Evolutionary conservation across 1,140 invertebrate genomes (phyloP), one percentile per base, ranked within the genome.

Genomic region (Drosophila kurseongensis): DNA sequence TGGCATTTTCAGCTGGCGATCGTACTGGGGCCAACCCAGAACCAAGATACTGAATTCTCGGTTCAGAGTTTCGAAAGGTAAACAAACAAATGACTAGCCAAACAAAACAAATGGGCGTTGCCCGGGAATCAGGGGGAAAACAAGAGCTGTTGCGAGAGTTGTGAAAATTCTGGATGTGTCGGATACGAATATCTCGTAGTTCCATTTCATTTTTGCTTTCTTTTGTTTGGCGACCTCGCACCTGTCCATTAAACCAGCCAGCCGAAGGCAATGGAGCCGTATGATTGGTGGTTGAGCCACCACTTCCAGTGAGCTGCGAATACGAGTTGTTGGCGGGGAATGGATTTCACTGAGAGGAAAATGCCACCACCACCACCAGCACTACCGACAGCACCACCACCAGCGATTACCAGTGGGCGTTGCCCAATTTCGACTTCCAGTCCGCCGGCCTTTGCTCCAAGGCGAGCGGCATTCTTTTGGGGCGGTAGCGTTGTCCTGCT

Each of bases 61-160:
- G 56, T 16, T 35, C 29, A 5, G 23, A 32, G 48, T 51, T 51
- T 27, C 7, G 48, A 88, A 83, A 88, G 50, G 73, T 82, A 86
- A 86, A 79, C 79, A 86, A 86, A 86, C 83, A 88, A 58, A 81
- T 81, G 68, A 80, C 82, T 72, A 84, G 66, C 69, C 75, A 82
- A 81, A 83, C 76, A 88, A 88, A 88, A 88, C 84, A 88, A 88
- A 78, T 74, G 84, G 84, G 84, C 84, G 84, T 80, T 60, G 41
- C 84, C 79, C 42, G 50, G 35, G 58, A 51, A 61, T 47, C 16
- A n/a, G 27, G 36, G 48, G 52, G 14, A 71, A 71, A 72, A 48
- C 51, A 56, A 36, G 29, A 32, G 29, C 29, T 32, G 29, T 32
- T 32, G 3, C 27, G 29, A 71, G 51, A 71, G 51, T 48, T 48